Evolutionary conservation across 2,113 vertebrate species (phyloP).

Genomic region (Bungarus multicinctus): DNA sequence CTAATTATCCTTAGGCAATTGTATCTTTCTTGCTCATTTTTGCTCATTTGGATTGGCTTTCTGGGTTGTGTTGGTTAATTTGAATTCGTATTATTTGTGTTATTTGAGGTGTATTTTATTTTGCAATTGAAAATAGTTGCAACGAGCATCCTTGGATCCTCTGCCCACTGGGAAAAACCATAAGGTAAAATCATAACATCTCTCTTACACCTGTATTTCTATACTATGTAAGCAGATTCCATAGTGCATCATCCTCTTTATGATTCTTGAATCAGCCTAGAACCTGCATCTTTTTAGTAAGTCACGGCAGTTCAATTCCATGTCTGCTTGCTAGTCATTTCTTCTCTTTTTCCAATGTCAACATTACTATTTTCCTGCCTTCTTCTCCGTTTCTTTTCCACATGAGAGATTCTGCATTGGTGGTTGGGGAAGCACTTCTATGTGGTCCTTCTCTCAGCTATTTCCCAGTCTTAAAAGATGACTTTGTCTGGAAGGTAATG

Average conservation of each 20-base stretch:
- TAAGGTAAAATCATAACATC: neutral
- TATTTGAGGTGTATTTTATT: neutral
- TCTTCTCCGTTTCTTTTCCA: neutral
- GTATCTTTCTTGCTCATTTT: neutral
- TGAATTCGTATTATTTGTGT: neutral
- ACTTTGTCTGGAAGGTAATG: neutral
- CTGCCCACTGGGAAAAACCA: neutral
- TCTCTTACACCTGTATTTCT: neutral
- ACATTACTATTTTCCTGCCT: neutral
- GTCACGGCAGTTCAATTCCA: neutral
- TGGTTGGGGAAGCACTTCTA: neutral
- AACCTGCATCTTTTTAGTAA: neutral
- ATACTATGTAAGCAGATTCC: neutral
- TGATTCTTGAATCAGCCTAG: neutral
- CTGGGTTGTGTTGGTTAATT: neutral
- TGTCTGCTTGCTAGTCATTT: neutral
- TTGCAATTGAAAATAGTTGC: neutral
- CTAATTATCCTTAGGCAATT: slow-evolving; percentile 40
- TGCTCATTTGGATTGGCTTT: neutral
- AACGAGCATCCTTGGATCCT: neutral
- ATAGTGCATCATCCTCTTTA: neutral
- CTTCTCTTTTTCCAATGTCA: neutral
- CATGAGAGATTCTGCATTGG: neutral
- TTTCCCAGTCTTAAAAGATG: neutral
- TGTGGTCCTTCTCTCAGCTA: neutral